Base-by-base conservation (phyloP, 2,888 invertebrate genomes). In the Mythimna impura region DNA sequence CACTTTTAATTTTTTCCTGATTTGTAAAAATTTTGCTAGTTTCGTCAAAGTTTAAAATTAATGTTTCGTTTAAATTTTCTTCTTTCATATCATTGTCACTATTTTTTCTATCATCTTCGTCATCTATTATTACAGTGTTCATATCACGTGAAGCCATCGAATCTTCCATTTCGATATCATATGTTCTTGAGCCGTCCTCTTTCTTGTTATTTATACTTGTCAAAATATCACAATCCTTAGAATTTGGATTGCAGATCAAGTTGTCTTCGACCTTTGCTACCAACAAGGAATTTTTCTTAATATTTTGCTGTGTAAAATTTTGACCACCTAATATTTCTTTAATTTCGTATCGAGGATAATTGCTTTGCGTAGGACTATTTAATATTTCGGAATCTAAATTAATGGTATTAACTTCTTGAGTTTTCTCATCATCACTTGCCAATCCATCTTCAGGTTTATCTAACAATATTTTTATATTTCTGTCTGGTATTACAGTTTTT, bases 381-480 rank as follows among this genome's bases (percentile, higher is more conserved):
- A 62, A 57, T 50, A 43, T 68, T 61, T 71, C 52, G 0, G 34
- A 50, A 55, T 65, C 52, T 9, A 36, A 20, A 36, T 73, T 65
- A 14, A 47, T 20, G 52, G 54, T 10, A 25, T 25, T 30, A 10
- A 43, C 63, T 66, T 60, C 55, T 50, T 67, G 64, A 63, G 22
- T 20, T 20, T 67, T 60, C 63, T n/a, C 25, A 55, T 62, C 22
- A 25, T 14, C 22, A 40, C 52, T 60, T 10, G 4, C 8, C n/a
- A 50, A 25, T 54, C 17, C 9, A 34, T 63, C 40, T 25, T 71
- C 34, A 61, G 64, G 61, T 20, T 71, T 72, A 65, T 85, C 71
- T 57, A 91, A 54, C 34, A 90, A 69, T 34, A 86, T 71, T 36
- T 80, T 71, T 43, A 91, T 10, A 57, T 76, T 70, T 60, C 22